These are phyloP conservation scores for Acipenser oxyrinchus DNA, from an alignment of 2,797 vertebrate species.

Conservation along the genomic window DNA sequence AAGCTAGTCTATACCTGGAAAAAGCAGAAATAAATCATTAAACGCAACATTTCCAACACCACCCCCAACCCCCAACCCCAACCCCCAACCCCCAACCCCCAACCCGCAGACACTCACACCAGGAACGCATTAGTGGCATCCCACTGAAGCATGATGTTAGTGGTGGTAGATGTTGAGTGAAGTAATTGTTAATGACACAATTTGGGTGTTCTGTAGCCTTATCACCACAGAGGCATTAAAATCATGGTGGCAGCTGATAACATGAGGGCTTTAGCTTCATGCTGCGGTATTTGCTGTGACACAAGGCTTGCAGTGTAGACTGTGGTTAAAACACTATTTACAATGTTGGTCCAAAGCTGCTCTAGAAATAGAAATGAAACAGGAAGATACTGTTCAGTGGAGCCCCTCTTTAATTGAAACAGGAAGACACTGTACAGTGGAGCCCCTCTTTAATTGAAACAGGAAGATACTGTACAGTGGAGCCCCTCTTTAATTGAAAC, in stretches of 20 bases:
- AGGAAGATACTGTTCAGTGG: neutral
- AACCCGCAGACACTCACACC: constrained; percentile 5
- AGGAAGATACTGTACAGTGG: too few relatives aligned
- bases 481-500: too few relatives aligned
- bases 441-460: too few relatives aligned
- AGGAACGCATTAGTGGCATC: neutral
- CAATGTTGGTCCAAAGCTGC: neutral
- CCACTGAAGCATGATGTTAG: neutral
- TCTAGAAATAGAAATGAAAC: neutral
- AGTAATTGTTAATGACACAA: constrained; percentile 2
- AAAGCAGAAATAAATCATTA: too few relatives aligned
- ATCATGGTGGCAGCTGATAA: constrained; percentile 75
- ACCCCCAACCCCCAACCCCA: constrained; percentile 41
- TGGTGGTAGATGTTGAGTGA: neutral
- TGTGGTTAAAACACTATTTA: neutral
- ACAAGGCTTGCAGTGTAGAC: neutral
- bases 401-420: too few relatives aligned
- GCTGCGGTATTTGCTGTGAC: constrained; percentile 10
- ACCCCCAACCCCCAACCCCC: constrained; percentile 3
- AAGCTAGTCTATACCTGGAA: too few relatives aligned
- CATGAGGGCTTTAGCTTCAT: constrained; percentile 67
- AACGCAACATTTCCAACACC: too few relatives aligned
- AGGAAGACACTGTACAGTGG: too few relatives aligned
- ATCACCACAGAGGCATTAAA: constrained; percentile 69
- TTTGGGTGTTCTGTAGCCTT: constrained; percentile 68